phyloP scores from a whole-genome alignment of 1,140 invertebrate genomes.

The Bombus huntii region DNA sequence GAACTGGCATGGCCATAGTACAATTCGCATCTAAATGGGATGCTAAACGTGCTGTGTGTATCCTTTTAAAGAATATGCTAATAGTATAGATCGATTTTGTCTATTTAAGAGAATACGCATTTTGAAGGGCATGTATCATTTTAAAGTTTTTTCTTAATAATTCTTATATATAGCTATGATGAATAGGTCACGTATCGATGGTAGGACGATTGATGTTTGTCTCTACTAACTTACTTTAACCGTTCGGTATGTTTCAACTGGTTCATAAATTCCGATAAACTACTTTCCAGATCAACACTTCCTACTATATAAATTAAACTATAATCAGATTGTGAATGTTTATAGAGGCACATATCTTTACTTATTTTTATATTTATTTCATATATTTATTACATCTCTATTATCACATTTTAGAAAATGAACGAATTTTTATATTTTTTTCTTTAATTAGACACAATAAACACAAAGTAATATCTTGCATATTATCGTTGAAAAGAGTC shows the following conservation, averaged over 20 bases:
- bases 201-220: constrained; percentile 91
- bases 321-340: not conserved
- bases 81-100: constrained; percentile 4
- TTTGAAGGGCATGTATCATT: not conserved
- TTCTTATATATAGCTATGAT: constrained; percentile 87
- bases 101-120: not conserved
- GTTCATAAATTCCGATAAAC: not conserved
- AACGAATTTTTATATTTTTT: not conserved
- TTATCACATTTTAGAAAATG: not conserved
- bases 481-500: not conserved
- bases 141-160: constrained; percentile 81
- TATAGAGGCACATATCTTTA: too few species aligned
- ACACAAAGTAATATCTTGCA: not conserved
- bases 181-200: constrained; percentile 92
- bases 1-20: constrained; percentile 91
- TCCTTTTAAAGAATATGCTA: constrained; percentile 83
- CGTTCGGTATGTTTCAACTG: not conserved
- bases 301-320: not conserved
- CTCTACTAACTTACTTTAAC: constrained; percentile 84
- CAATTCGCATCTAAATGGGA: constrained; percentile 93
- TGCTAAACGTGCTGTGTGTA: constrained; percentile 94
- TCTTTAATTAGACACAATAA: not conserved
- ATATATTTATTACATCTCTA: not conserved
- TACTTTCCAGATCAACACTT: not conserved
- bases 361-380: too few species aligned